Conservation (phyloP, 1,140 invertebrate species). For the Cotesia vestalis region DNA sequence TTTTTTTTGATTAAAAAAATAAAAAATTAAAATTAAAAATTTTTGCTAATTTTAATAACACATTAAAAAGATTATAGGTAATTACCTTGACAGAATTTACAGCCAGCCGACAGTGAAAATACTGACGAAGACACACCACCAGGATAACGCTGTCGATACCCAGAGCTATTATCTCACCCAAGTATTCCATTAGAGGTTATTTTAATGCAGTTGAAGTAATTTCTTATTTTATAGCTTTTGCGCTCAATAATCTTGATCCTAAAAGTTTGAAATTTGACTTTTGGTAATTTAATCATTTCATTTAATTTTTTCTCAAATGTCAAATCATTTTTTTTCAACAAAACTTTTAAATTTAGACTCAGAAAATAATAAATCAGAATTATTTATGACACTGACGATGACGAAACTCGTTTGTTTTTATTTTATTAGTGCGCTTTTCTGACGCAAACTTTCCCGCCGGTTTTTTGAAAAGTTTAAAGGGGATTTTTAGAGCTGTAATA, state of each 20-base stretch:
- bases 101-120: conserved; percentile 75
- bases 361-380: too few species aligned
- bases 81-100: conserved; percentile 73
- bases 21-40: too few species aligned
- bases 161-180: conserved; percentile 74
- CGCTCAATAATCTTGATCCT: neutral
- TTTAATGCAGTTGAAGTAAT: neutral
- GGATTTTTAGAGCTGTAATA: too few species aligned
- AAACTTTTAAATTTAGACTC: neutral
- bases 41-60: too few species aligned
- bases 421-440: neutral
- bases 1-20: too few species aligned
- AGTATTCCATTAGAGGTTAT: conserved; percentile 32
- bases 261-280: neutral
- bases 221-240: neutral
- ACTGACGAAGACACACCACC: conserved; percentile 74
- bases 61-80: neutral
- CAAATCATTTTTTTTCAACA: neutral
- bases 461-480: too few species aligned
- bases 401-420: neutral
- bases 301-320: too few species aligned
- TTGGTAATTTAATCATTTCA: neutral
- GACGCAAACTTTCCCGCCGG: too few species aligned
- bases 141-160: conserved; percentile 77
- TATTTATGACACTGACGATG: neutral